Evolutionary conservation across 2,797 vertebrate genomes (phyloP).

Genomic region (Gambelia wislizenii): DNA sequence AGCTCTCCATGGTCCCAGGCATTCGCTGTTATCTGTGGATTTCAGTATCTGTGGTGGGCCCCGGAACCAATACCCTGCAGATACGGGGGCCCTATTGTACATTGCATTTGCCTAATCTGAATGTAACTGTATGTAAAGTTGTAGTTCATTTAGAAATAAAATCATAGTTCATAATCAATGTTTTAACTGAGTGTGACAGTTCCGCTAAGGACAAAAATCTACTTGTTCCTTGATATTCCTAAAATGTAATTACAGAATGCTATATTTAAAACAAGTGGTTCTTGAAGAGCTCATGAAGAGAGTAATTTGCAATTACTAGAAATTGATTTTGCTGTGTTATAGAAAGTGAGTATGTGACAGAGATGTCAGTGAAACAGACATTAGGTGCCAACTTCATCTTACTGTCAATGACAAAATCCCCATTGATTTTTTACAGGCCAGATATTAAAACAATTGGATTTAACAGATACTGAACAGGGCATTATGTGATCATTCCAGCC

Average conservation of each 20-base stretch:
- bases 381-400: neutral
- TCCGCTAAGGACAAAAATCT: neutral
- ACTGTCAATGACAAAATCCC: neutral
- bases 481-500: neutral
- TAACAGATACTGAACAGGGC: neutral
- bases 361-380: neutral
- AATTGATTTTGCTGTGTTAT: slow-evolving; percentile 8
- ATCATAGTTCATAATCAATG: neutral
- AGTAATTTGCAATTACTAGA: neutral
- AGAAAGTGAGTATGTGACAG: neutral
- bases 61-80: too few relatives aligned
- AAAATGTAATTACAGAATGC: neutral
- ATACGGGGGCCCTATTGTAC: too few relatives aligned
- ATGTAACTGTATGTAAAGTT: neutral
- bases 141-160: neutral
- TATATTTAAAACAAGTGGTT: neutral
- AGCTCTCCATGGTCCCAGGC: too few relatives aligned
- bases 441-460: neutral
- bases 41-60: too few relatives aligned
- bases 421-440: neutral
- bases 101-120: neutral
- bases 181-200: neutral
- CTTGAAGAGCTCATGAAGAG: neutral
- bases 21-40: too few relatives aligned
- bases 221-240: neutral